Base-by-base conservation (phyloP, 1,140 invertebrate genomes). In the Drosophila pruinosa region DNA sequence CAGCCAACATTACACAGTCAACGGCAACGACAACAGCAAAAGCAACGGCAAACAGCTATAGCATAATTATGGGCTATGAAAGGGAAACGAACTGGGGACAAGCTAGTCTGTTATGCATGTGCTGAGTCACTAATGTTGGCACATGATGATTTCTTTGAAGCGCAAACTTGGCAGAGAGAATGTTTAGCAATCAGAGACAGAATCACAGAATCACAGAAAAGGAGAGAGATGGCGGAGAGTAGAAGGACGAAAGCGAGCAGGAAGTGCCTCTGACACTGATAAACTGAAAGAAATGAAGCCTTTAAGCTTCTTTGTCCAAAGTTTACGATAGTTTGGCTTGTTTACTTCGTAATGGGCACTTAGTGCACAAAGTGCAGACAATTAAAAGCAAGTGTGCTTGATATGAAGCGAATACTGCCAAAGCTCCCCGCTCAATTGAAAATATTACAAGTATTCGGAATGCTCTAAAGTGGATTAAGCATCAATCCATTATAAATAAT, bases 31-130 rank as follows among this genome's bases (percentile, higher is more conserved):
- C 22, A 7, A 28, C 6, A 52, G 14, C 21, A 19, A 19, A 10
- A 50, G 22, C 50, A 43, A 26, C 36, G 65, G 64, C 47, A 68
- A 31, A 7, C 19, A 52, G 50, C 52, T 52, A 43, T 45, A 71
- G 61, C 61, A 71, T 65, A 71, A 65, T 65, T 71, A 71, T 71
- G 45, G 61, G 19, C 52, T 41, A 28, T 70, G 59, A 71, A 71
- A 64, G 34, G 52, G 47, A 12, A 48, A 15, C 14, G 31, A 41
- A 53, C 50, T 62, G 28, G 26, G 39, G 24, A 24, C 36, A 31
- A 38, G 34, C 50, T 41, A 38, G 58, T 63, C 41, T 64, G 31
- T 38, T 48, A 68, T 70, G 67, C 67, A 63, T 63, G 48, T 31
- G 26, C 50, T 53, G 48, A 45, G 64, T 52, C 62, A 56, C 59